Evolutionary conservation across 2,113 vertebrate genomes (phyloP).

Genomic region (Pleuronectes platessa): DNA sequence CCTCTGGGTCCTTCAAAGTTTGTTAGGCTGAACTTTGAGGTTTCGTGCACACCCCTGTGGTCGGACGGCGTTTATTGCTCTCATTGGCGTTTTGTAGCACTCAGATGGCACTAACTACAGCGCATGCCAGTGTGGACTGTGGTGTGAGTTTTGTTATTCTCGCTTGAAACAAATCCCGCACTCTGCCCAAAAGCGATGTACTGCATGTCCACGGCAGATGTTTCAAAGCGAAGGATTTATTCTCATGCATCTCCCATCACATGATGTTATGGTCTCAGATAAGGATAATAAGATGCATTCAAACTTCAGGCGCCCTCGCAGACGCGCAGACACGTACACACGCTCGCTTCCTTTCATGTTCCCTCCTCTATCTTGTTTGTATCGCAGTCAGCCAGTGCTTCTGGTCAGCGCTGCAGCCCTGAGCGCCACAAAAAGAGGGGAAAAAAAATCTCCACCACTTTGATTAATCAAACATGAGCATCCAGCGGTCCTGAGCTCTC

Average conservation of each 20-base stretch:
- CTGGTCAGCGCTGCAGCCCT: constrained; percentile 77
- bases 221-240: constrained; percentile 51
- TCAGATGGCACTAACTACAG: constrained; percentile 12
- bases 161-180: constrained; percentile 44
- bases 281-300: constrained; percentile 79
- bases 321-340: constrained; percentile 24
- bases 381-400: constrained; percentile 68
- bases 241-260: constrained; percentile 69
- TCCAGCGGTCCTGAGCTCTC: constrained; percentile 74
- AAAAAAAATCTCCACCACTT: constrained; percentile 62
- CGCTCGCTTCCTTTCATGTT: constrained; percentile 72
- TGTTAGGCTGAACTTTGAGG: constrained; percentile 71
- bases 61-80: constrained; percentile 39
- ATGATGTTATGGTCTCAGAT: constrained; percentile 63
- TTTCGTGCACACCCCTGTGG: constrained; percentile 41
- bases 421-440: constrained; percentile 71
- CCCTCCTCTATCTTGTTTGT: constrained; percentile 74
- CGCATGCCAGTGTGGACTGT: neutral
- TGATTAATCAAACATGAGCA: constrained; percentile 86
- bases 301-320: constrained; percentile 67
- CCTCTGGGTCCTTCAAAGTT: constrained; percentile 75
- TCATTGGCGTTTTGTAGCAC: constrained; percentile 31
- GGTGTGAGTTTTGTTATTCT: constrained; percentile 24
- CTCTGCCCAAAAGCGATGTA: constrained; percentile 14
- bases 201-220: constrained; percentile 29